Evolutionary conservation across 2,888 invertebrate genomes (phyloP), one percentile per base, ranked within the genome.

Genomic region (Chrysotoxum bicinctum): DNA sequence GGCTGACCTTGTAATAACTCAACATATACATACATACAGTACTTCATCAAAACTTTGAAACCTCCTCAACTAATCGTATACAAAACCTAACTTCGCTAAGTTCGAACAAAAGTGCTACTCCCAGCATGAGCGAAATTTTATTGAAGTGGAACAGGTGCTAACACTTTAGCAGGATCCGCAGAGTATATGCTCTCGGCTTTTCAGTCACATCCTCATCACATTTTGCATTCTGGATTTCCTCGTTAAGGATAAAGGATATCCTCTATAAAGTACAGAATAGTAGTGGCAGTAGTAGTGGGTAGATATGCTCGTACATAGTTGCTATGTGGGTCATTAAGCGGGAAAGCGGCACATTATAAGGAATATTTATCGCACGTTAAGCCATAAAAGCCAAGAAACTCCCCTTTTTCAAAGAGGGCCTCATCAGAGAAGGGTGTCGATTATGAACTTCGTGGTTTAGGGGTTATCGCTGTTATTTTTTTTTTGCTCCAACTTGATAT

Each of bases 251-350:
- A 72, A 40, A 60, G 45, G 48, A 62, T 62, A 62, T 43, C 10
- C 43, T n/a, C 8, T 21, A 50, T 48, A 32, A 14, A 58, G n/a
- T 23, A 35, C 1, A 37, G 14, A 14, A 14, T 0, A 5, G 19
- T 19, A 32, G 32, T 35, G 0, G n/a, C n/a, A 58, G 60, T 35
- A 45, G 43, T 43, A n/a, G 5, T 16, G 14, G 6, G 1, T 21
- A 8, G 0, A 19, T 16, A 16, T 45, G 9, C 1, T n/a, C 10
- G 4, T 1, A 52, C 14, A n/a, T n/a, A 52, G 26, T 43, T 66
- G 58, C n/a, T 66, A 77, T 82, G 56, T 77, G 77, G 82, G 72
- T 82, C 82, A 73, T 73, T 73, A 50, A 73, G 66, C 50, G 35
- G 66, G 40, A 77, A 21, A 72, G 64, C 43, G 35, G 78, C 60